These are phyloP conservation scores for Rhaphigaster nebulosa DNA, from an alignment of 2,888 invertebrate genomes.

Conservation along the genomic window DNA sequence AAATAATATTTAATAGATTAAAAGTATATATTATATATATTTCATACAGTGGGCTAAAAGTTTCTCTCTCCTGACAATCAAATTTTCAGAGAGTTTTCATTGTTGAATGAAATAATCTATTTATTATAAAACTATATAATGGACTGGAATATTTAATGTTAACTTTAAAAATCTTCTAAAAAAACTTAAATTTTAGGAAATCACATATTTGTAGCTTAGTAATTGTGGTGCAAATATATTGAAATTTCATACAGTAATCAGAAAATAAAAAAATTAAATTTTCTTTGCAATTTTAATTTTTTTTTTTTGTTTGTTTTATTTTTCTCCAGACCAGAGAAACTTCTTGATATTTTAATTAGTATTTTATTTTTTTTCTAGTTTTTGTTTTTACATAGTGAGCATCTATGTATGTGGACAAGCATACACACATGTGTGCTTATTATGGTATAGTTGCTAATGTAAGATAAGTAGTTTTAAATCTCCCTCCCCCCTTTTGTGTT, in stretches of 20 bases:
- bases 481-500: background rate
- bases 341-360: background rate
- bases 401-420: background rate
- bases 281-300: background rate
- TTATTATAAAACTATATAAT: conserved; percentile 47
- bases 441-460: background rate
- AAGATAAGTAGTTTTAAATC: conserved; percentile 4
- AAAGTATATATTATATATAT: conserved; percentile 53
- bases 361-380: background rate
- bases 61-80: conserved; percentile 59
- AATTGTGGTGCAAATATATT: conserved; percentile 48
- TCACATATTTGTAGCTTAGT: conserved; percentile 53
- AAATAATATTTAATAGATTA: conserved; percentile 52
- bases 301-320: background rate
- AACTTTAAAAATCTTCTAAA: conserved; percentile 38
- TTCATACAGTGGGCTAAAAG: conserved; percentile 53
- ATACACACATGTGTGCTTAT: background rate
- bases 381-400: background rate
- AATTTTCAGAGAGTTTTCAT: conserved; percentile 58
- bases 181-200: conserved; percentile 43
- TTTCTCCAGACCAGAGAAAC: background rate
- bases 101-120: conserved; percentile 50
- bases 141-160: conserved; percentile 45
- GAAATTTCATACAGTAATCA: conserved; percentile 39
- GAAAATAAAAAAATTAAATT: background rate